Percentiles rank a stretch among this genome's conserved stretches.
Conservation (phyloP, 2,888 invertebrate species). For the Phrixothrix hirtus region DNA sequence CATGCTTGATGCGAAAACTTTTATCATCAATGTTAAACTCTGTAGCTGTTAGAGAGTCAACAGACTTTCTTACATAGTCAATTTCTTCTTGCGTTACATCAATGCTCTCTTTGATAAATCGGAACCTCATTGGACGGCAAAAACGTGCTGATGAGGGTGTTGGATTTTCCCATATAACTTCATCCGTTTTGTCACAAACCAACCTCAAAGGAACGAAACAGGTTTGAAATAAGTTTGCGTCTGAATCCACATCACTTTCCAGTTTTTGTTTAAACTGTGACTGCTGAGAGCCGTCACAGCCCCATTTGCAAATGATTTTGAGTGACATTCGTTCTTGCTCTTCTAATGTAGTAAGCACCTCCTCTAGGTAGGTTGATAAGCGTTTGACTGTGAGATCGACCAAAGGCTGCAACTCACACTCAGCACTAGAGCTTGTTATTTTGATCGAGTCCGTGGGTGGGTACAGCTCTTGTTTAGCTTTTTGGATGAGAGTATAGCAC, state of each 20-base stretch:
- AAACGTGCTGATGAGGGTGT: slow-evolving; percentile 41
- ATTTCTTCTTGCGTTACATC: slow-evolving; percentile 41
- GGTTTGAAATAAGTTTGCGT: slow-evolving; percentile 43
- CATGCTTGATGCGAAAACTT: too few species aligned
- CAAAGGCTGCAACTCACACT: slow-evolving; percentile 10
- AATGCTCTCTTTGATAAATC: slow-evolving; percentile 38
- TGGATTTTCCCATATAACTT: slow-evolving; percentile 42
- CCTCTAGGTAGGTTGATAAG: slow-evolving; percentile 8
- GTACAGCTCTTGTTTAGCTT: slow-evolving; percentile 16
- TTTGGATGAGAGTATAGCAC: slow-evolving; percentile 8
- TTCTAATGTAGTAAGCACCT: slow-evolving; percentile 10
- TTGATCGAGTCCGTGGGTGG: neutral
- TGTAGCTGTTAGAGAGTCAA: neutral
- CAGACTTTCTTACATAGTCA: slow-evolving; percentile 17
- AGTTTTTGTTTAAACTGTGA: slow-evolving; percentile 41
- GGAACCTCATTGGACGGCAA: slow-evolving; percentile 42
- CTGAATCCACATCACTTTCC: slow-evolving; percentile 30
- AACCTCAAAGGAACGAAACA: slow-evolving; percentile 36
- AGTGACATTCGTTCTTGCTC: slow-evolving; percentile 23
- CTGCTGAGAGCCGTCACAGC: slow-evolving; percentile 41
- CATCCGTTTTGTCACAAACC: slow-evolving; percentile 20
- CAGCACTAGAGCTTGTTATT: slow-evolving; percentile 10
- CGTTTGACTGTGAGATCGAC: too few species aligned
- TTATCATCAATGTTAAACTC: slow-evolving; percentile 41
- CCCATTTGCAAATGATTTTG: slow-evolving; percentile 34